Percentiles rank a stretch among this genome's conserved stretches.
phyloP scores from a whole-genome alignment of 2,888 invertebrate genomes.

The Callyntrura guangdongensis region DNA sequence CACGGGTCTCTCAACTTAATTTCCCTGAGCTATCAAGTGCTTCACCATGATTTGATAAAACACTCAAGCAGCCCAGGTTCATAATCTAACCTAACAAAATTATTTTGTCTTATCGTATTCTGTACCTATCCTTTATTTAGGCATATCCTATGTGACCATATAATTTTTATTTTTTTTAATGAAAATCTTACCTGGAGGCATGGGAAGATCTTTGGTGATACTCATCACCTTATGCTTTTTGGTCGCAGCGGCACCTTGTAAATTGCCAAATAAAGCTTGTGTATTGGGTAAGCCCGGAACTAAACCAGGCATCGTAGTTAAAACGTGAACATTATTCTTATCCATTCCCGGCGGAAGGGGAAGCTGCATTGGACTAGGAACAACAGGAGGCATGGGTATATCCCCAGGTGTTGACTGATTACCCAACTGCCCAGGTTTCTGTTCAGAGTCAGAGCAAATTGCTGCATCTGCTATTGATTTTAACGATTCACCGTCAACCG shows the following conservation, averaged over 20 bases:
- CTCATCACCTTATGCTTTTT: slow-evolving; percentile 86
- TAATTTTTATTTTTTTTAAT: too few species aligned
- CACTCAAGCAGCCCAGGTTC: slow-evolving; percentile 83
- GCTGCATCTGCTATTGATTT: neutral
- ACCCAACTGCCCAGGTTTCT: neutral
- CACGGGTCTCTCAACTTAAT: slow-evolving; percentile 82
- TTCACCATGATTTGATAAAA: slow-evolving; percentile 74
- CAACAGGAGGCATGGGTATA: slow-evolving; percentile 48
- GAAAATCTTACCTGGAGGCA: slow-evolving; percentile 92
- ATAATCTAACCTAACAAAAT: slow-evolving; percentile 47
- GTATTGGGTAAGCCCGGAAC: slow-evolving; percentile 53
- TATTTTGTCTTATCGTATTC: too few species aligned
- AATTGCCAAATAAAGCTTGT: slow-evolving; percentile 66
- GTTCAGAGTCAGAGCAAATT: neutral
- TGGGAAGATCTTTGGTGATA: slow-evolving; percentile 94
- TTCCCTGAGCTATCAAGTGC: slow-evolving; percentile 84
- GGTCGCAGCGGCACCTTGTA: slow-evolving; percentile 60
- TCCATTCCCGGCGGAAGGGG: slow-evolving; percentile 84
- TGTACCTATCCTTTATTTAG: too few species aligned
- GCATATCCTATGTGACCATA: too few species aligned
- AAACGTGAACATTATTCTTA: slow-evolving; percentile 58
- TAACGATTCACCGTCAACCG: slow-evolving; percentile 71
- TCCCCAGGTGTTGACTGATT: slow-evolving; percentile 71
- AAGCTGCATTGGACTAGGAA: slow-evolving; percentile 80
- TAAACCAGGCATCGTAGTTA: slow-evolving; percentile 37